Base-by-base conservation (phyloP, 2,113 vertebrate genomes). In the Scopus umbretta region DNA sequence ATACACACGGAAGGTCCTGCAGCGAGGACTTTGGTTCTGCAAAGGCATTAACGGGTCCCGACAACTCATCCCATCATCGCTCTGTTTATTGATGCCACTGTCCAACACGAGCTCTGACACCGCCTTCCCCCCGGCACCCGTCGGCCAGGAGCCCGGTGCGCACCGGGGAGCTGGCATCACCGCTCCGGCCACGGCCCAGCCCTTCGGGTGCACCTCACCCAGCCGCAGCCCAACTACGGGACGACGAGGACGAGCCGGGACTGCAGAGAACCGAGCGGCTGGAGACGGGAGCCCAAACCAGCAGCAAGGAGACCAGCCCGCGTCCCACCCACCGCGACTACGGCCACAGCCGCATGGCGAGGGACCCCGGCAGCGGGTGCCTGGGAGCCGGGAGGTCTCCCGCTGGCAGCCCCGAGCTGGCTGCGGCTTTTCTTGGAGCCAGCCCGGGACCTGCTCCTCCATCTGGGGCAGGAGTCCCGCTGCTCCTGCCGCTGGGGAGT, bases 61-160 rank as follows among this genome's bases (percentile, higher is more conserved):
- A 94, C 47, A 66, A 45, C 63, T 58, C 19, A 11, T 89, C 73
- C 81, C 78, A 66, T 73, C 78, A 62, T 73, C 0, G 20, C 79
- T 90, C 58, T 45, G 63, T 89, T 95, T 94, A 87, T 91, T 84
- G 84, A 87, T 40, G 80, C 71, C 89, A 49, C 67, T 23, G 53
- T 88, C 80, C 92, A 53, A 81, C 52, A 16, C 0, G 21, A 86
- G 66, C 29, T 42, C 56, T 11, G 36, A 55, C 58, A 52, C 56
- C 2, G 1, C 19, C 12, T 2, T 26, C 73, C 65, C 66, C 66
- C 10, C 7, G 3, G 38, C 45, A 13, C 84, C 74, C 34, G 0
- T 21, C 0, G 0, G 34, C 73, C 52, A 10, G 80, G 62, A 89
- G 52, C 67, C 19, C 0, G 0, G 18, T 0, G 7, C 7, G 45